Conservation (phyloP, 2,797 vertebrate species). For the Mormyrops boulengeri region DNA sequence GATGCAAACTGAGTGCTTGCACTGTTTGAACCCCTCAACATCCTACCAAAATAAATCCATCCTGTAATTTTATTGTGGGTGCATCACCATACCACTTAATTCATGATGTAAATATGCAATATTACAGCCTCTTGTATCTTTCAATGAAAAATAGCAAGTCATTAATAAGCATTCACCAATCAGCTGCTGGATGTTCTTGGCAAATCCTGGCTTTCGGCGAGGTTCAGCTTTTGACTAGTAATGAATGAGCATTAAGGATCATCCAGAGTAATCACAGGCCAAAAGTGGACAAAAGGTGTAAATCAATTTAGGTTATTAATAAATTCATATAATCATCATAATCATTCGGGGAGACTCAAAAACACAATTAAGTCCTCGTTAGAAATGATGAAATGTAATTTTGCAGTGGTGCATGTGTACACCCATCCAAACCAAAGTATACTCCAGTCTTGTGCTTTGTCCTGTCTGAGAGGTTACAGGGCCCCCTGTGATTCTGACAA, state of each 20-base stretch:
- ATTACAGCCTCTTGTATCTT: background rate
- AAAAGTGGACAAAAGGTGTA: background rate
- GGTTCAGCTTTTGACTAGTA: conserved; percentile 86
- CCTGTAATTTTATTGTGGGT: background rate
- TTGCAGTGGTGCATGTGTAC: background rate
- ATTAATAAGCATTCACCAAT: conserved; percentile 32
- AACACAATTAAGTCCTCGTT: background rate
- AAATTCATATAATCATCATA: background rate
- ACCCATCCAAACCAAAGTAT: background rate
- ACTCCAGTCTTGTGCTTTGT: background rate
- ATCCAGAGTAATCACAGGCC: conserved; percentile 29
- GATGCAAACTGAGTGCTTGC: background rate
- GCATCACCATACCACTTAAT: background rate
- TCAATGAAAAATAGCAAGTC: background rate
- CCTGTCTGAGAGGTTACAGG: background rate
- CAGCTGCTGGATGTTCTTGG: conserved; percentile 71
- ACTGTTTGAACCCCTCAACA: background rate
- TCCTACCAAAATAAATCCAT: background rate
- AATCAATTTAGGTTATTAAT: background rate
- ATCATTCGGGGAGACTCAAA: background rate
- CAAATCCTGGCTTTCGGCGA: conserved; percentile 85
- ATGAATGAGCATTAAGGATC: conserved; percentile 51
- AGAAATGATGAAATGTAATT: background rate
- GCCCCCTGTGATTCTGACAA: background rate
- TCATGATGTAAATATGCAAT: background rate